A percentile compares a stretch with the other conserved stretches of the same genome.
Conservation (phyloP, 2,888 invertebrate species). For the Apoderus coryli region DNA sequence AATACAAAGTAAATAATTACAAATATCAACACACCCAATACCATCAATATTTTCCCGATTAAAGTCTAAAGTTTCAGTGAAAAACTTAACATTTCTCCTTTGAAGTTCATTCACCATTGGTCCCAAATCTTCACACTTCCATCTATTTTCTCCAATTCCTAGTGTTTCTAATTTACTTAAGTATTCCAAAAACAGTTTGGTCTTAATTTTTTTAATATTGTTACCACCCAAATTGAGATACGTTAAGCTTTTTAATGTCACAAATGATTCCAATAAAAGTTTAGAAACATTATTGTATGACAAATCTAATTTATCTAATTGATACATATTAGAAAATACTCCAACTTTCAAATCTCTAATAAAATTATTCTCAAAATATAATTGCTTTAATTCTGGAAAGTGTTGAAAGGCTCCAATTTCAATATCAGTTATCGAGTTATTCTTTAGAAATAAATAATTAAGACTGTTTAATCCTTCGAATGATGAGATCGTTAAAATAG, state of each 20-base stretch:
- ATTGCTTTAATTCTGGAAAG: constrained; percentile 11
- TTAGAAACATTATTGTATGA: constrained; percentile 15
- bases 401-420: constrained; percentile 15
- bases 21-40: constrained; percentile 17
- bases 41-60: constrained; percentile 16
- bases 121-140: constrained; percentile 17
- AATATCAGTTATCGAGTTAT: constrained; percentile 14
- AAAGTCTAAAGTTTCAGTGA: constrained; percentile 8
- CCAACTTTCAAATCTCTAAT: constrained; percentile 16
- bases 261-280: constrained; percentile 15
- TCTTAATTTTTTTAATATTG: constrained; percentile 17
- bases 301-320: constrained; percentile 15
- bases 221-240: constrained; percentile 17
- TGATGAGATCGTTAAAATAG: background rate
- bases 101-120: constrained; percentile 15
- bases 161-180: too few species aligned
- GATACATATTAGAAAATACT: constrained; percentile 17
- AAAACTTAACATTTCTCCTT: constrained; percentile 13
- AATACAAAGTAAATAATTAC: constrained; percentile 12
- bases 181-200: too few species aligned
- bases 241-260: constrained; percentile 13
- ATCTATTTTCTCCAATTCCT: constrained; percentile 17
- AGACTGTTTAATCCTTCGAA: constrained; percentile 9
- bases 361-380: constrained; percentile 16
- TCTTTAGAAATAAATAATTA: constrained; percentile 10